Conservation (phyloP, 2,113 vertebrate species). For the Neolamprologus variostigma region DNA sequence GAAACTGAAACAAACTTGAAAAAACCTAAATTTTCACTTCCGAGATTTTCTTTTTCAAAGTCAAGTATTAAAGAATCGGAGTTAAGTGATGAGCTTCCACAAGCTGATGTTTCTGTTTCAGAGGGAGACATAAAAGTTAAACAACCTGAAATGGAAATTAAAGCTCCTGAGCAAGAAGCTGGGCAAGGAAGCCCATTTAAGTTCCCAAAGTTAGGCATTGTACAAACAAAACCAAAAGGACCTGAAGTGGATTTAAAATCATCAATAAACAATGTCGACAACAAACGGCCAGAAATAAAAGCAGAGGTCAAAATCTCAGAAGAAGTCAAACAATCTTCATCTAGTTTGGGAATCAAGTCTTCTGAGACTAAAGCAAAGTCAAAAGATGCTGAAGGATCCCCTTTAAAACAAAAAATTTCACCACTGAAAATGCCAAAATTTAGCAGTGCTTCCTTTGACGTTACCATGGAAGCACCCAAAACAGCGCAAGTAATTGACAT, state of each 20-base stretch:
- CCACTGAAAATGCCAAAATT: constrained; percentile 37
- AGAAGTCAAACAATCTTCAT: constrained; percentile 1
- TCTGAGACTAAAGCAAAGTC: constrained; percentile 3
- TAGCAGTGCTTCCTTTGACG: neutral
- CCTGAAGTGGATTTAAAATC: neutral
- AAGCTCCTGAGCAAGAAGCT: neutral
- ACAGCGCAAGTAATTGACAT: neutral
- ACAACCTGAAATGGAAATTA: neutral
- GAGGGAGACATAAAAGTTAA: constrained; percentile 22
- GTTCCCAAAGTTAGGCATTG: neutral
- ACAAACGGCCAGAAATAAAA: neutral
- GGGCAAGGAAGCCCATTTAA: constrained; percentile 34
- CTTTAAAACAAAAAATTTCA: constrained; percentile 45
- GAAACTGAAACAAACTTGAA: constrained; percentile 33
- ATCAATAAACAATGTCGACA: neutral
- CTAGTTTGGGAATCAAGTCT: neutral
- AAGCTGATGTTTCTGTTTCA: constrained; percentile 26
- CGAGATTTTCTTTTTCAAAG: constrained; percentile 55
- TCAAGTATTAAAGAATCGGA: constrained; percentile 16
- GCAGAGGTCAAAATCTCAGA: neutral
- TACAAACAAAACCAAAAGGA: neutral
- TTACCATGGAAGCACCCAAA: neutral
- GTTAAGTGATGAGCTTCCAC: constrained; percentile 2
- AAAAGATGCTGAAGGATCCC: constrained; percentile 25
- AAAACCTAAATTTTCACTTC: constrained; percentile 51